Conservation (phyloP, 2,797 vertebrate genomes). For the Cryptoblepharus egeriae region DNA sequence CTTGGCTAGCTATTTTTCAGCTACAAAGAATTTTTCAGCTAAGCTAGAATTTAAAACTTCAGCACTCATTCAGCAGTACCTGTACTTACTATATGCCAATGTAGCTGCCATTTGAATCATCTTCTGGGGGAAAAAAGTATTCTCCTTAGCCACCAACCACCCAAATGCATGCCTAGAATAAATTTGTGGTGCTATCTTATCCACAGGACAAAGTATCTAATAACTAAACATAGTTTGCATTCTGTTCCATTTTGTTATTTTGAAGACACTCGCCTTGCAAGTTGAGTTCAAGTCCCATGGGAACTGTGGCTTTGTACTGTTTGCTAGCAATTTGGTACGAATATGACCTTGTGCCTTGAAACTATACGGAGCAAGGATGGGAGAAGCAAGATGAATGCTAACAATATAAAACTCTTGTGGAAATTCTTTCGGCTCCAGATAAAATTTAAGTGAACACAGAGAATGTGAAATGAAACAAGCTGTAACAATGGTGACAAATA, state of each 20-base stretch:
- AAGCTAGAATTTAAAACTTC: not conserved
- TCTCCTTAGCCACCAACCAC: not conserved
- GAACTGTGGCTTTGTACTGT: slow-evolving; percentile 21
- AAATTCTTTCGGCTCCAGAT: slow-evolving; percentile 9
- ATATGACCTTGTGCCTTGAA: not conserved
- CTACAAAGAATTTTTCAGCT: not conserved
- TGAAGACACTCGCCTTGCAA: slow-evolving; percentile 25
- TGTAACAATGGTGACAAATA: not conserved
- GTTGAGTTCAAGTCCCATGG: slow-evolving; percentile 29
- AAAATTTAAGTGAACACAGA: slow-evolving; percentile 25
- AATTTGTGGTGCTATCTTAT: not conserved
- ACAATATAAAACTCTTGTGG: not conserved
- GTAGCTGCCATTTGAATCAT: not conserved
- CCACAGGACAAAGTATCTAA: not conserved
- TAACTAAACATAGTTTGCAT: slow-evolving; percentile 10
- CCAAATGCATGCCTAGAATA: not conserved
- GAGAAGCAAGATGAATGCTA: slow-evolving; percentile 24
- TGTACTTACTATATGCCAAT: not conserved
- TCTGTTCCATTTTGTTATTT: slow-evolving; percentile 26
- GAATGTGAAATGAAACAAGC: not conserved
- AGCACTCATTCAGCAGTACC: not conserved
- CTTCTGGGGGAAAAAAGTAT: not conserved
- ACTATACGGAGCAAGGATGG: not conserved
- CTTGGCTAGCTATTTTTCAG: slow-evolving; percentile 8
- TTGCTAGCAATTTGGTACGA: not conserved